Base-by-base conservation (phyloP, 1,140 invertebrate genomes). In the Augochlora pura region DNA sequence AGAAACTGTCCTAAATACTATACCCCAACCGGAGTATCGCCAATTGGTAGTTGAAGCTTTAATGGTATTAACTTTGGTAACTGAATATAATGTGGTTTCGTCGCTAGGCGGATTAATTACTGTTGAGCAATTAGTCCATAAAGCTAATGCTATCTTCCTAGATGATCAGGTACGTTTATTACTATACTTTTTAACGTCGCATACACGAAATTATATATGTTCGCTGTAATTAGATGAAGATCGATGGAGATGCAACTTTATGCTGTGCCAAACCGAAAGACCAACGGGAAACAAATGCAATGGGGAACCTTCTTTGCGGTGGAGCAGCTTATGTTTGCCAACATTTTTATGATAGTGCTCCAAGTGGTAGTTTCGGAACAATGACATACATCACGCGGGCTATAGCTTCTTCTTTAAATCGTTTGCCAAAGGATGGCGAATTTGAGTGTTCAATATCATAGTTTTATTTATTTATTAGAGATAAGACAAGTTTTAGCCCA, bases 1-100 rank as follows among this genome's bases (percentile, higher is more conserved):
- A 2, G 99, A 99, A 93, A 97, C 97, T n/a, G 98, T 99, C 9
- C 93, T 99, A 32, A 99, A 99, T 91, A 96, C 96, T 23, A 99
- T 99, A 86, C 98, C 98, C 0, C 98, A 99, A 91, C 99, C 99
- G 12, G 99, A 99, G 92, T 99, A 99, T 93, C 94, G 99, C 59
- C 99, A 99, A 91, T 91, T 99, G 77, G 96, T 99, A 60, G 99
- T 99, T 0, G 99, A 99, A 93, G 98, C 98, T 14, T 93, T 99
- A 9, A 99, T 99, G 97, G 97, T 99, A 10, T 93, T 99, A 1
- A 99, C 98, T 0, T 90, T 99, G 42, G 95, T 99, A 4, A 96
- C 96, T 5, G 98, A 99, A 91, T 96, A 98, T 86, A 97, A 98
- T 88, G 95, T 96, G n/a, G 95, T 96, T 18, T 90, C 94, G 59